Base-by-base conservation (phyloP, 2,888 invertebrate genomes). In the Acanthoscelides obtectus region DNA sequence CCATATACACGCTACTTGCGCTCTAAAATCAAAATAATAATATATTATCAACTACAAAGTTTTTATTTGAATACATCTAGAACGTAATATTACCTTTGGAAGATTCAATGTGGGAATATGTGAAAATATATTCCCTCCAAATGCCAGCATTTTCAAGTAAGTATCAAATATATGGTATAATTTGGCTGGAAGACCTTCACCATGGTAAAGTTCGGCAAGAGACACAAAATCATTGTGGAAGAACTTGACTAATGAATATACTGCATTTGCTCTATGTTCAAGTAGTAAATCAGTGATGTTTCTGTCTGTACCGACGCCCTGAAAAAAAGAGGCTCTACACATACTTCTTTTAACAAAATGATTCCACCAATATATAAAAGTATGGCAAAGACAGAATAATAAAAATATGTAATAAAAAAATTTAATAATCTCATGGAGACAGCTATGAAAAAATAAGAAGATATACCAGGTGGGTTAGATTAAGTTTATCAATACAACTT, bases 291-390 rank as follows among this genome's bases (percentile, higher is more conserved):
- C 94, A 0, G 94, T 92, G 74, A 95, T 93, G 84, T 94, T 94
- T 68, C 93, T 89, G 84, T 95, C 95, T 68, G 95, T 95, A 69
- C 96, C 96, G 72, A 97, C 91, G 45, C 94, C 95, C 96, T 96
- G 81, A 45, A 83, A 84, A 78, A 67, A 27, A 70, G n/a, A n/a
- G n/a, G n/a, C n/a, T n/a, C n/a, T n/a, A n/a, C n/a, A n/a, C n/a
- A n/a, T n/a, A n/a, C n/a, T n/a, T n/a, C n/a, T n/a, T n/a, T 21
- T 71, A 19, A 8, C 17, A 67, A 64, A 69, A 68, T 70, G n/a
- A 25, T 25, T 25, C 25, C 25, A 25, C n/a, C n/a, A n/a, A n/a
- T n/a, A n/a, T n/a, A n/a, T n/a, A n/a, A n/a, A n/a, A n/a, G n/a
- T n/a, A n/a, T n/a, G n/a, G n/a, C n/a, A n/a, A n/a, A n/a, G n/a